Base-by-base conservation (phyloP, 2,888 invertebrate species). In the Limnephilus auricula region DNA sequence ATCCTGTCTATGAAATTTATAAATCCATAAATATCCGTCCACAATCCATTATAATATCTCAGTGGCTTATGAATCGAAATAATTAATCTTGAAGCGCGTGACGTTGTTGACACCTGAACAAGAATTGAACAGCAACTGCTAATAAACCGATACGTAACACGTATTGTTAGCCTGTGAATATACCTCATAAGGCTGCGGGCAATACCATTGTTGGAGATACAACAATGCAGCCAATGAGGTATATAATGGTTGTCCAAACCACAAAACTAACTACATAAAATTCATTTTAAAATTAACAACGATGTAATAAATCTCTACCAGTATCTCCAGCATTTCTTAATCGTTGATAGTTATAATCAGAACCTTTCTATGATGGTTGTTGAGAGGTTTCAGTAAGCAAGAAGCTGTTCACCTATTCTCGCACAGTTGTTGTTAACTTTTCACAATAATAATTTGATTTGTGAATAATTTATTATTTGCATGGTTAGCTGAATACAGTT, bases 151-250 rank as follows among this genome's bases (percentile, higher is more conserved):
- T 86, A 86, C 86, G 86, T 86, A 86, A 86, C 86, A 86, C 50
- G 45, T 65, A 86, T 86, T 86, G 86, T 86, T 86, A 65, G 65
- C 18, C 86, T 50, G 86, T 65, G 86, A 86, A 65, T 86, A 86
- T 86, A 50, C 86, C 50, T 86, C 86, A 86, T 86, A 86, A 86
- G 40, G 86, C 86, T 86, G 86, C 65, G 86, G 86, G 86, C 86
- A 86, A 65, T 50, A 31, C 50, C 86, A 85, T 85, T 85, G 84
- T 85, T 85, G 45, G 25, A 18, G 15, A 34, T 40, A 85, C 65
- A 86, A 86, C 86, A 86, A 86, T 86, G 50, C 50, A 65, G 31
- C 65, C 86, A 86, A 86, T 31, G 86, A 86, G 86, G 50, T 45
- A 86, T 30, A 45, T 50, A 50, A 50, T 50, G 86, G 86, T 40